These are phyloP conservation scores for Hippopotamyrus pictus DNA, from an alignment of 2,797 vertebrate genomes.

Conservation along the genomic window DNA sequence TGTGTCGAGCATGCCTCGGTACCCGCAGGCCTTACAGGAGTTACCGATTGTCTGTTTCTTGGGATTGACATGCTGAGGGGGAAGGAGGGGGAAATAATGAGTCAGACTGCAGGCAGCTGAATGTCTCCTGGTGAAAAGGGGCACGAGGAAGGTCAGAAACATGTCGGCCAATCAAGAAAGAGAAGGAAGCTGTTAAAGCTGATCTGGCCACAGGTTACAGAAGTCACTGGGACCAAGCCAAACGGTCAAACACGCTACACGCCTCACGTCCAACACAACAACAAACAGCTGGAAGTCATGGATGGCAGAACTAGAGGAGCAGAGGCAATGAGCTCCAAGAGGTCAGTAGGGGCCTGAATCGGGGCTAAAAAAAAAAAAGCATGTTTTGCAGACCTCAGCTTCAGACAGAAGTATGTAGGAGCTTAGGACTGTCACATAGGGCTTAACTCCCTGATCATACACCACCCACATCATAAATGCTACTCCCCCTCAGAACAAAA, in stretches of 20 bases:
- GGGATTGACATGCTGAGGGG: conserved; percentile 88
- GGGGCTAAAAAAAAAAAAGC: not conserved
- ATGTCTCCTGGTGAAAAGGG: not conserved
- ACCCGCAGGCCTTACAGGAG: conserved; percentile 97
- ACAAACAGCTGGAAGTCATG: not conserved
- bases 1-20: conserved; percentile 97
- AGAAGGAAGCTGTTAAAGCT: not conserved
- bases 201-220: not conserved
- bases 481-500: not conserved
- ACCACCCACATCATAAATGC: not conserved
- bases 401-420: not conserved
- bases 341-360: not conserved
- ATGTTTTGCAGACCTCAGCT: not conserved
- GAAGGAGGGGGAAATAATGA: not conserved
- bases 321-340: not conserved
- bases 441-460: not conserved
- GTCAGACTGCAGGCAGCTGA: not conserved
- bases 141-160: not conserved
- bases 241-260: not conserved
- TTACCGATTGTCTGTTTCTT: conserved; percentile 99
- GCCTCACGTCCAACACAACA: not conserved
- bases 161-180: not conserved
- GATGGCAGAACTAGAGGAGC: not conserved
- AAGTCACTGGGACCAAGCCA: not conserved
- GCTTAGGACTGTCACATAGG: not conserved